phyloP scores from a whole-genome alignment of 2,797 vertebrate genomes.

The Orestias chungarensis region DNA sequence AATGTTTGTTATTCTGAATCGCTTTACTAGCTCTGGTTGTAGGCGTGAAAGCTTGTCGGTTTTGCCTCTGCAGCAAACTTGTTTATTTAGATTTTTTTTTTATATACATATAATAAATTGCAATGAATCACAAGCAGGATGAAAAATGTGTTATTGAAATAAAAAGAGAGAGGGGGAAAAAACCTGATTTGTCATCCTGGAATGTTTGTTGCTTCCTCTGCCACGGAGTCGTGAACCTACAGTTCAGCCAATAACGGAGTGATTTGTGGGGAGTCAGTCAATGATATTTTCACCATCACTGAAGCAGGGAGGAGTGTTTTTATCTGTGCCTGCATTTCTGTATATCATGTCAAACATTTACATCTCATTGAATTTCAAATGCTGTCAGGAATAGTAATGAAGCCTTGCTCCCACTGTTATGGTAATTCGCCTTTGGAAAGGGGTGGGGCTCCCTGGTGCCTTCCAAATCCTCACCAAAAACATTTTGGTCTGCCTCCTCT shows the following conservation, averaged over 20 bases:
- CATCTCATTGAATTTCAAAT: constrained; percentile 89
- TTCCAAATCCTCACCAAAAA: constrained; percentile 63
- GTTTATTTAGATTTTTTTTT: constrained; percentile 5
- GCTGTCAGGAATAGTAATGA: constrained; percentile 85
- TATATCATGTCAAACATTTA: constrained; percentile 86
- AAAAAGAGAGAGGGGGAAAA: constrained; percentile 36
- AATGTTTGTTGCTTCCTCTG: constrained; percentile 49
- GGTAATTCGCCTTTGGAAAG: constrained; percentile 73
- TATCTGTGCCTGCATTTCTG: constrained; percentile 77
- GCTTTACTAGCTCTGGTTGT: not conserved
- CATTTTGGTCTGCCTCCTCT: constrained; percentile 57
- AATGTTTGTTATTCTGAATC: constrained; percentile 38
- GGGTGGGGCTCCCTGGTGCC: constrained; percentile 56
- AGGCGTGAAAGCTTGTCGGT: not conserved
- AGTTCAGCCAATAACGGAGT: constrained; percentile 58
- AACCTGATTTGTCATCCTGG: constrained; percentile 44
- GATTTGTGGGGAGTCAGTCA: constrained; percentile 74
- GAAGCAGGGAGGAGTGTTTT: constrained; percentile 78
- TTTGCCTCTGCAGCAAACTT: not conserved
- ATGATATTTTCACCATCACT: constrained; percentile 81
- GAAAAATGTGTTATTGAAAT: constrained; percentile 18
- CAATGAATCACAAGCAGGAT: constrained; percentile 9
- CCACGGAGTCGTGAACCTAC: constrained; percentile 57
- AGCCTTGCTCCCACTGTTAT: constrained; percentile 84
- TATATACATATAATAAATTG: constrained; percentile 9